Evolutionary conservation across 2,797 vertebrate species (phyloP).

Genomic region (Pempheris klunzingeri): DNA sequence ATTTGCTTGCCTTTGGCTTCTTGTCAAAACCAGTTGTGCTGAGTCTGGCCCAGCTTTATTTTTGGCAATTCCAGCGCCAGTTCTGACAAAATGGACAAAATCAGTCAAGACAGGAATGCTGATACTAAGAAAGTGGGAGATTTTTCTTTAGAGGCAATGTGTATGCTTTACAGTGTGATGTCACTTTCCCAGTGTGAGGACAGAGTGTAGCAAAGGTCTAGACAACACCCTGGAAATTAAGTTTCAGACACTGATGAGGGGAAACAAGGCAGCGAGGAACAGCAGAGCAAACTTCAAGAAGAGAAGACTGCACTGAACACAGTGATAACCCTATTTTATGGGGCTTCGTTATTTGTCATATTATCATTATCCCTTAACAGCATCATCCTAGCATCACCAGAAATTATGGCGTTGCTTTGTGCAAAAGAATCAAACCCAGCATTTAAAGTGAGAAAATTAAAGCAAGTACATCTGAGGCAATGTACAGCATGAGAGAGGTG

Average conservation of each 20-base stretch:
- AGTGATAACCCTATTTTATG: conserved; percentile 12
- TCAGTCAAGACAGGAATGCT: conserved; percentile 42
- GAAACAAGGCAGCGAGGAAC: conserved; percentile 15
- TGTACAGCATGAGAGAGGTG: background rate
- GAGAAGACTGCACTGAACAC: conserved; percentile 11
- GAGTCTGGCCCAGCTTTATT: conserved; percentile 47
- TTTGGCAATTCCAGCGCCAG: conserved; percentile 59
- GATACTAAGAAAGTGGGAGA: conserved; percentile 24
- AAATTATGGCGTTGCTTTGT: background rate
- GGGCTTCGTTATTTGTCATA: conserved; percentile 22
- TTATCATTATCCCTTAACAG: conserved; percentile 26
- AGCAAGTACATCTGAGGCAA: background rate
- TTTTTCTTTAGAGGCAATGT: conserved; percentile 11
- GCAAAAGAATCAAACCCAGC: background rate
- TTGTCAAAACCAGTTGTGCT: conserved; percentile 64
- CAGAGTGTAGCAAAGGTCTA: conserved; percentile 33
- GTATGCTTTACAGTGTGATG: conserved; percentile 9
- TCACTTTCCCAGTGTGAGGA: conserved; percentile 22
- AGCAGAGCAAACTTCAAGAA: conserved; percentile 29
- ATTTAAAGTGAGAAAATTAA: conserved; percentile 10
- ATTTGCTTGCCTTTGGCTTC: conserved; percentile 52
- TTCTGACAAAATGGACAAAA: conserved; percentile 46
- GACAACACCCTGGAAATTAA: conserved; percentile 12
- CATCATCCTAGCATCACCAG: background rate
- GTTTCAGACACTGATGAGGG: conserved; percentile 37